Percentiles rank a stretch among this genome's conserved stretches.
Conservation (phyloP, 2,888 invertebrate genomes). For the Gasteruption jaculator region DNA sequence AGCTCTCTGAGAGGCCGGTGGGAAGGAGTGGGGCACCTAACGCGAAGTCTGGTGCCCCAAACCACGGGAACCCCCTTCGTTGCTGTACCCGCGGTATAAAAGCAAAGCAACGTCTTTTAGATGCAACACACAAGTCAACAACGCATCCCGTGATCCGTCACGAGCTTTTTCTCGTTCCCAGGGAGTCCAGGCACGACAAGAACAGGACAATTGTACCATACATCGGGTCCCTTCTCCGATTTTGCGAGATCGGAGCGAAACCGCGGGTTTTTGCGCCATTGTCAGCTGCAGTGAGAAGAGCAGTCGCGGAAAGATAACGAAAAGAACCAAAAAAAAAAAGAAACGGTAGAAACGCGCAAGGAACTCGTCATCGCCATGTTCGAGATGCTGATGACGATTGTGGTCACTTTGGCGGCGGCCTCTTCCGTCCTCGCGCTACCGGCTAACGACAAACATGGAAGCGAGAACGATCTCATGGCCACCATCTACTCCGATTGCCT, state of each 20-base stretch:
- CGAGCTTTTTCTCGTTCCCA: too few species aligned
- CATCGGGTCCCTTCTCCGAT: too few species aligned
- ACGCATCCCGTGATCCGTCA: too few species aligned
- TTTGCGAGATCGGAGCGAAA: too few species aligned
- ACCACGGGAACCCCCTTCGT: conserved; percentile 37
- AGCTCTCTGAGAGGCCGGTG: background rate
- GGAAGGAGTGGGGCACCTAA: conserved; percentile 15
- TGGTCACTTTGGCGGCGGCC: conserved; percentile 44
- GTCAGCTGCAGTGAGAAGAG: too few species aligned
- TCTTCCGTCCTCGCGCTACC: conserved; percentile 61
- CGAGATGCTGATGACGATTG: conserved; percentile 32
- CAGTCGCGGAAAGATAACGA: background rate
- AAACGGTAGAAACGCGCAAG: too few species aligned
- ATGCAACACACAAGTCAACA: conserved; percentile 48
- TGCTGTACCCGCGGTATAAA: conserved; percentile 48
- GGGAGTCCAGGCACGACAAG: too few species aligned
- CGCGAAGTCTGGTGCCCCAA: conserved; percentile 32
- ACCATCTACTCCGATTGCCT: conserved; percentile 74
- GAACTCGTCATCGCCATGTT: too few species aligned
- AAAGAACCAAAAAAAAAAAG: background rate
- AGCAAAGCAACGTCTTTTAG: conserved; percentile 51
- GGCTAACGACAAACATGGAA: conserved; percentile 64
- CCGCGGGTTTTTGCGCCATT: too few species aligned
- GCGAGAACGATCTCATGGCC: conserved; percentile 76
- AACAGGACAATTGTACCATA: too few species aligned